Evolutionary conservation across 2,888 invertebrate genomes (phyloP).

Genomic region (Allacma fusca): DNA sequence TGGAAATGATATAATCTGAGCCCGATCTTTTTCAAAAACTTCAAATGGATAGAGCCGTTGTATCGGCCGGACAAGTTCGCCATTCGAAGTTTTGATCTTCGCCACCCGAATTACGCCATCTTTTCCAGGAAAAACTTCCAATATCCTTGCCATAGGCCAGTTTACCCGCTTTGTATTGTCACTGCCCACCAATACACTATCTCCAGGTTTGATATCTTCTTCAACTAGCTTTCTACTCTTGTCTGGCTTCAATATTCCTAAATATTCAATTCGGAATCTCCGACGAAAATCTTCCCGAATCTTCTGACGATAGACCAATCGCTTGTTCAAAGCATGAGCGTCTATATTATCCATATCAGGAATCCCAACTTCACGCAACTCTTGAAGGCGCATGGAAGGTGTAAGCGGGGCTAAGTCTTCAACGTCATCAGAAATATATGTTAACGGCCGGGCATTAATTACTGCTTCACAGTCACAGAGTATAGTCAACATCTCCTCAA

Average conservation of each 20-base stretch:
- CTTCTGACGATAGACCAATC: slow-evolving; percentile 52
- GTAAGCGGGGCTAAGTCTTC: slow-evolving; percentile 59
- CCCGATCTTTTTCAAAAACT: too few species aligned
- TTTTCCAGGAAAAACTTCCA: background rate
- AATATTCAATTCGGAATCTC: slow-evolving; percentile 59
- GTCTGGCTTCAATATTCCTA: slow-evolving; percentile 46
- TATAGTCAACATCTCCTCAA: slow-evolving; percentile 37
- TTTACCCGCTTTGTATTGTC: background rate
- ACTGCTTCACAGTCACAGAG: slow-evolving; percentile 60
- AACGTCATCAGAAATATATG: slow-evolving; percentile 57
- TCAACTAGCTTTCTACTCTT: background rate
- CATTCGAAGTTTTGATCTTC: background rate
- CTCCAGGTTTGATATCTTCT: background rate
- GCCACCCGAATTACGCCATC: background rate
- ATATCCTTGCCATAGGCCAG: slow-evolving; percentile 6
- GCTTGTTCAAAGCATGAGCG: slow-evolving; percentile 41
- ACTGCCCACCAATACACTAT: background rate
- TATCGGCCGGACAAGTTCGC: background rate
- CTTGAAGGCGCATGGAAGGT: slow-evolving; percentile 45
- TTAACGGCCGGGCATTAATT: slow-evolving; percentile 62
- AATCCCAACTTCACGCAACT: background rate
- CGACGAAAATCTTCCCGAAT: slow-evolving; percentile 55
- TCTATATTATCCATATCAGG: slow-evolving; percentile 16
- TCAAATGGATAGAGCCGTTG: background rate
- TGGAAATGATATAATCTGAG: too few species aligned